phyloP scores from a whole-genome alignment of 2,888 invertebrate species.

The Callimorpha dominula region DNA sequence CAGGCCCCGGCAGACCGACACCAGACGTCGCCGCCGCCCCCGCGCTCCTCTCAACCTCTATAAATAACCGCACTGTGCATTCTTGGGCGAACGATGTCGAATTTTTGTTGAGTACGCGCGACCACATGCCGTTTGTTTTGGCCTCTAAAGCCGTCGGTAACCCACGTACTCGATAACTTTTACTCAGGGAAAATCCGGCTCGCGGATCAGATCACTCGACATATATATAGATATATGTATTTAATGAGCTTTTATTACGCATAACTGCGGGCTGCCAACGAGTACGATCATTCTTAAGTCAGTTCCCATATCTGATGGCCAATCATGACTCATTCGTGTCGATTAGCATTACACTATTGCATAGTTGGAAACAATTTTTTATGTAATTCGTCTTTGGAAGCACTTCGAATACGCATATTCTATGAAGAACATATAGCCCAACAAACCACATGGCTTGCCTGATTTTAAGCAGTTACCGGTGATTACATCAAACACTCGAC shows the following conservation, averaged over 20 bases:
- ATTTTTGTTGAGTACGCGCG: conserved; percentile 87
- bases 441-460: too few relatives aligned
- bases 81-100: conserved; percentile 86
- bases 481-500: too few relatives aligned
- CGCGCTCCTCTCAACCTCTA: conserved; percentile 85
- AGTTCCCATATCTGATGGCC: not conserved
- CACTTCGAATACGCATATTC: too few relatives aligned
- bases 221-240: not conserved
- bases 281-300: not conserved
- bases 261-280: not conserved
- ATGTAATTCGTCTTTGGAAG: too few relatives aligned
- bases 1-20: conserved; percentile 88
- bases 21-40: conserved; percentile 86
- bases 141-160: conserved; percentile 65
- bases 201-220: conserved; percentile 18
- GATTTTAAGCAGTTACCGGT: too few relatives aligned
- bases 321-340: not conserved
- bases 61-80: conserved; percentile 85
- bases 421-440: too few relatives aligned
- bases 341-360: not conserved
- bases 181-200: conserved; percentile 29
- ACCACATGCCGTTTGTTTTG: conserved; percentile 85
- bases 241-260: not conserved
- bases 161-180: conserved; percentile 27
- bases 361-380: not conserved